Base-by-base conservation (phyloP, 1,140 invertebrate species). In the Cardiocondyla obscurior region DNA sequence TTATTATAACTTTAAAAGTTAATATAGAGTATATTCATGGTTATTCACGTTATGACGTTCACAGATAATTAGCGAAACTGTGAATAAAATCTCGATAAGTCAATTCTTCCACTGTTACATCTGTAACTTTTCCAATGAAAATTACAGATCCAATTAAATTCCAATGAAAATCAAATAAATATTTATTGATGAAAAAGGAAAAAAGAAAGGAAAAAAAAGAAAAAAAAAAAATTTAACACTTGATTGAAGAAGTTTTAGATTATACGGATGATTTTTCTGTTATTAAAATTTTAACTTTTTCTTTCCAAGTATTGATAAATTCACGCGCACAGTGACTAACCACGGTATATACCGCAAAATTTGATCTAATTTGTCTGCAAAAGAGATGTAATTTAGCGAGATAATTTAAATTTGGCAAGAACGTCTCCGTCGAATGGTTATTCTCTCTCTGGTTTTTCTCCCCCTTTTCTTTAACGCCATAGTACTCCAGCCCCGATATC, bases 1-100 rank as follows among this genome's bases (percentile, higher is more conserved):
- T 76, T 64, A 64, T 64, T 33, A 49, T 64, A 64, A 76, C 73
- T 76, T n/a, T 64, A 76, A 62, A 10, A 49, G 25, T 7, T 76
- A 76, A 64, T 5, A n/a, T n/a, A 73, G 42, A 73, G 4, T 33
- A 49, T 22, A 22, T 3, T 16, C 42, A 46, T 49, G 22, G 25
- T 74, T 46, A 60, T 58, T 60, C 39, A n/a, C 19, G 51, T 36
- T 22, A 3, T 16, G 36, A 60, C 39, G 46, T 74, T 74, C 46
- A 62, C 36, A 62, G 36, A 60, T 12, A 8, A 74, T 62, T 33
- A 12, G 12, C 39, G 44, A 16, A 74, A 62, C 46, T 46, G 12
- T 60, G 25, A n/a, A 44, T 2, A 25, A 16, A 55, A 55, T 55
- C 49, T 55, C 33, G n/a, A 12, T n/a, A 28, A 73, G 10, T 39